Conservation (phyloP, 2,113 vertebrate genomes). For the Rhombomys opimus region DNA sequence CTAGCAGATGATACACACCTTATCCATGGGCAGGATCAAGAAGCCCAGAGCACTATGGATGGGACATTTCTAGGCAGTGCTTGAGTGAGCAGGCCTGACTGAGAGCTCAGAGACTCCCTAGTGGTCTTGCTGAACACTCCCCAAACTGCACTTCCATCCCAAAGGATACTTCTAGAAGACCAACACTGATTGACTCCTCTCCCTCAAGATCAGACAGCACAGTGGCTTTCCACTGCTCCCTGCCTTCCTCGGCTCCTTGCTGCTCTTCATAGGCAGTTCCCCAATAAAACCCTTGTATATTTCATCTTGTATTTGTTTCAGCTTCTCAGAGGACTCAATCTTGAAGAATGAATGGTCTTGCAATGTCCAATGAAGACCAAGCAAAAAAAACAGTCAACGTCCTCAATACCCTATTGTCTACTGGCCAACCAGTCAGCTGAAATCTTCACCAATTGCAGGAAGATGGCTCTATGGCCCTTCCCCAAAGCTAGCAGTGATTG, state of each 20-base stretch:
- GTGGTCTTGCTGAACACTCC: background rate
- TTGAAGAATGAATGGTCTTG: background rate
- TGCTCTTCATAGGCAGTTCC: background rate
- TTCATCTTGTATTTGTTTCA: background rate
- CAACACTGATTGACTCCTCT: background rate
- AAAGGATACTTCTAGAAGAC: background rate
- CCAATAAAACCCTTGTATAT: background rate
- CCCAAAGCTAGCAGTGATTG: background rate
- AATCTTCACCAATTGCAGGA: background rate
- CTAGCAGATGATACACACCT: background rate
- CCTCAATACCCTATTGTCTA: background rate
- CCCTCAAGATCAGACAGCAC: background rate
- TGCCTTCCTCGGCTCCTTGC: background rate
- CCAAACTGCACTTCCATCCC: fast-evolving
- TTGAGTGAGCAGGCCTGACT: too few species aligned
- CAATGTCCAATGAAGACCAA: background rate
- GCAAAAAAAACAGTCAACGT: background rate
- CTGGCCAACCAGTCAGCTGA: background rate
- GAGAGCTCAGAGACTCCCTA: background rate
- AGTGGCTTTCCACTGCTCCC: background rate
- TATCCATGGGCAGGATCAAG: background rate
- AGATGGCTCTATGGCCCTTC: fast-evolving
- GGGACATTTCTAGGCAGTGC: background rate
- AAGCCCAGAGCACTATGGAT: too few species aligned
- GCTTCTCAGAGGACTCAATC: background rate